Evolutionary conservation across 2,113 vertebrate species (phyloP).

Genomic region (Hyaena hyaena): DNA sequence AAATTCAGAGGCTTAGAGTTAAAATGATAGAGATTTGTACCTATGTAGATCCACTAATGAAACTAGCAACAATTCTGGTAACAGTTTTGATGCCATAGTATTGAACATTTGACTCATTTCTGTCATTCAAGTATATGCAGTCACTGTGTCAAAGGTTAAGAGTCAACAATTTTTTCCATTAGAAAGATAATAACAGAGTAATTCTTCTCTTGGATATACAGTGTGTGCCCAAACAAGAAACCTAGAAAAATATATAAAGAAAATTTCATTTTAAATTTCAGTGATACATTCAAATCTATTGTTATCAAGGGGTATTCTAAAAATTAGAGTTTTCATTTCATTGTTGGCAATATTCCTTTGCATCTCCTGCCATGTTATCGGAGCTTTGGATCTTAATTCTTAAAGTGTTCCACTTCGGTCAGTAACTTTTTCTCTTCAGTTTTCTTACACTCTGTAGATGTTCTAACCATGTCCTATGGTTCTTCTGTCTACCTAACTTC

Average conservation of each 20-base stretch:
- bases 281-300: background rate
- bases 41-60: background rate
- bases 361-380: background rate
- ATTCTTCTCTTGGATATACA: background rate
- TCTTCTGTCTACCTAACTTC: background rate
- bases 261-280: background rate
- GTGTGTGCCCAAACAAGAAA: background rate
- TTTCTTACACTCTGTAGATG: background rate
- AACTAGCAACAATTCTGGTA: background rate
- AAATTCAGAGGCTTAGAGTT: background rate
- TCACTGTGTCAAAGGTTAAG: background rate
- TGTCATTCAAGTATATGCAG: background rate
- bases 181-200: background rate
- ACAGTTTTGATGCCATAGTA: background rate
- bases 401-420: background rate
- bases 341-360: background rate
- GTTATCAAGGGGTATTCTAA: background rate
- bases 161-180: background rate
- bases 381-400: background rate
- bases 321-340: background rate
- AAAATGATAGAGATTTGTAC: background rate
- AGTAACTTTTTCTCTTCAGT: background rate
- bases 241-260: background rate
- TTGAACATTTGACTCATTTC: background rate
- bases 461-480: background rate